Conservation (phyloP, 2,113 vertebrate species). For the Alligator mississippiensis region DNA sequence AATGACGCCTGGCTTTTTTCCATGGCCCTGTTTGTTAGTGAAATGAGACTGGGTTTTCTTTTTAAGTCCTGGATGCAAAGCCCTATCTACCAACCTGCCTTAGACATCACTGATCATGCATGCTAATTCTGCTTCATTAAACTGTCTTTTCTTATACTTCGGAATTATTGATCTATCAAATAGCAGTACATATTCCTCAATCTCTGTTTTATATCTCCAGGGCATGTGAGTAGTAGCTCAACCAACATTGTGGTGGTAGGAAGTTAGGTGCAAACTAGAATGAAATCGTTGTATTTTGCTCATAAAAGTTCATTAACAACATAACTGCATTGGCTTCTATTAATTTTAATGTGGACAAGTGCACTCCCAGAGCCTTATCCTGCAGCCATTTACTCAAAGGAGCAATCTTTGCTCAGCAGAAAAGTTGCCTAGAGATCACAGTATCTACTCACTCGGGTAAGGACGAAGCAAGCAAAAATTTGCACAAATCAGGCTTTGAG, state of each 20-base stretch:
- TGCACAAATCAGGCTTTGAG: neutral
- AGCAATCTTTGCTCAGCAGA: too few species aligned
- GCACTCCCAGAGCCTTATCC: neutral
- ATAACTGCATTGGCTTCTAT: accelerated
- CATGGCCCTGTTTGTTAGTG: neutral
- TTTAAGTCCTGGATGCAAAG: neutral
- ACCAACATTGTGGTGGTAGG: accelerated
- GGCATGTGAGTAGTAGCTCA: accelerated
- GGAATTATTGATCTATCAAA: neutral
- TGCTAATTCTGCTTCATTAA: accelerated
- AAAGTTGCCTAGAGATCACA: too few species aligned
- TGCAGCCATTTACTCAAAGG: neutral
- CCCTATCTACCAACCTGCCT: neutral
- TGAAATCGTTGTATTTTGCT: accelerated
- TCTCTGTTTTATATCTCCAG: accelerated
- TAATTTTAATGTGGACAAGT: too few species aligned
- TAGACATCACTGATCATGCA: accelerated
- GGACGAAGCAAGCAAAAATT: neutral
- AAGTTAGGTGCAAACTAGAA: neutral
- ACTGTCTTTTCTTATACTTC: accelerated
- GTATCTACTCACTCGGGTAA: neutral
- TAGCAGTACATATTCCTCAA: accelerated
- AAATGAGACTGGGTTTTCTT: neutral
- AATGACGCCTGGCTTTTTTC: neutral
- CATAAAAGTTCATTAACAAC: accelerated